Base-by-base conservation (phyloP, 2,797 vertebrate species). In the Crenichthys baileyi region DNA sequence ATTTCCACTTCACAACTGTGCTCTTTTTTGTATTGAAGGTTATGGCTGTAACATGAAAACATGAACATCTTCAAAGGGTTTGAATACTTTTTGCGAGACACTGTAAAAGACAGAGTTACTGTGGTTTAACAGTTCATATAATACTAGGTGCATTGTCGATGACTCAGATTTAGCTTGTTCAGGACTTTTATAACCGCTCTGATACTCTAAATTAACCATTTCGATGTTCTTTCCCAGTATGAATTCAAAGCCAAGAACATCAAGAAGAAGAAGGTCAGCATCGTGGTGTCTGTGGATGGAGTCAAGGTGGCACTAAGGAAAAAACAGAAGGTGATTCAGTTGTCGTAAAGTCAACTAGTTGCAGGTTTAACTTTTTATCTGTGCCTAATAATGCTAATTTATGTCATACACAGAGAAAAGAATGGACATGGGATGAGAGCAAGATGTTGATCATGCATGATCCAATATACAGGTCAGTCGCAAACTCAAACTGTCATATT, bases 161-260 rank as follows among this genome's bases (percentile, higher is more conserved):
- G 1, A 9, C 55, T 0, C 22, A 16, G 4, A 53, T n/a, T 22
- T 41, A 13, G 41, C 0, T 4, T 39, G 13, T 29, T 44, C 6
- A n/a, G 15, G 22, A 1, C 13, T 31, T 29, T 46, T 70, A 46
- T 5, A 48, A 9, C 46, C 1, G 0, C 9, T 3, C 5, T 48
- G 41, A 15, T 18, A 50, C 4, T 2, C 29, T 60, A 0, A 74
- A 73, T 20, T 75, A 0, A 15, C 73, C 31, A 4, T 73, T 26
- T 79, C 53, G 36, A 3, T 86, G 51, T 79, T 26, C 46, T 79
- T 86, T 65, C 46, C 13, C 78, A 98, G 97, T 98, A 96, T 3
- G 97, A 98, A 89, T 98, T 98, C 94, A 98, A 98, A 92, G 96
- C 96, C 75, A 97, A 97, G 92, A 97, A 96, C 84, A 95, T 97